A percentile compares a stretch with the other conserved stretches of the same genome.
Conservation (phyloP, 2,888 invertebrate species). For the Acheta domesticus region DNA sequence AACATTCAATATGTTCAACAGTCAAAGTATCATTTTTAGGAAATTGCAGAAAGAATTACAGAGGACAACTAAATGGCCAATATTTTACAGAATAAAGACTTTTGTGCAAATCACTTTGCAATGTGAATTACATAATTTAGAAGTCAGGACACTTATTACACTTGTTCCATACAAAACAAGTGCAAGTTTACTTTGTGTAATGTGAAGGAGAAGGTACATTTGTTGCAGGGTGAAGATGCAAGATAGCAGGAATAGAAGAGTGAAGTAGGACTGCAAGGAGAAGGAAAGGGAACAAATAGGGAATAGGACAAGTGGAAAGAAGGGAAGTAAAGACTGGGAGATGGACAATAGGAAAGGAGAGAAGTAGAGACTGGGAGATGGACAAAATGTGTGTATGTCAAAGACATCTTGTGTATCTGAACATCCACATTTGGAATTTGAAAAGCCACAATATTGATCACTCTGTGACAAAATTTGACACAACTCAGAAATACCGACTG, state of each 20-base stretch:
- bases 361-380: neutral
- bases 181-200: neutral
- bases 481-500: neutral
- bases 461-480: neutral
- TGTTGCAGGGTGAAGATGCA: neutral
- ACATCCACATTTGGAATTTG: neutral
- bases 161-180: neutral
- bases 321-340: neutral
- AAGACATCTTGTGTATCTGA: neutral
- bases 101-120: neutral
- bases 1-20: slow-evolving; percentile 10
- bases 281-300: neutral
- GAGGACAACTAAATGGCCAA: neutral
- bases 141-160: neutral
- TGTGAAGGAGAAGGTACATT: neutral
- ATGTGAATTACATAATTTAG: neutral
- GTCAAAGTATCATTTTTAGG: neutral
- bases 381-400: neutral
- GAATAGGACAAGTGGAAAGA: neutral
- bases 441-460: slow-evolving; percentile 10
- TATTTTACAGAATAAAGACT: neutral
- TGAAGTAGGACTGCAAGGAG: neutral
- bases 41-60: neutral
- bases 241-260: neutral
- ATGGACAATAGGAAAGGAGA: neutral